Evolutionary conservation across 1,140 invertebrate species (phyloP).

Genomic region (Tetranychus cinnabarinus): DNA sequence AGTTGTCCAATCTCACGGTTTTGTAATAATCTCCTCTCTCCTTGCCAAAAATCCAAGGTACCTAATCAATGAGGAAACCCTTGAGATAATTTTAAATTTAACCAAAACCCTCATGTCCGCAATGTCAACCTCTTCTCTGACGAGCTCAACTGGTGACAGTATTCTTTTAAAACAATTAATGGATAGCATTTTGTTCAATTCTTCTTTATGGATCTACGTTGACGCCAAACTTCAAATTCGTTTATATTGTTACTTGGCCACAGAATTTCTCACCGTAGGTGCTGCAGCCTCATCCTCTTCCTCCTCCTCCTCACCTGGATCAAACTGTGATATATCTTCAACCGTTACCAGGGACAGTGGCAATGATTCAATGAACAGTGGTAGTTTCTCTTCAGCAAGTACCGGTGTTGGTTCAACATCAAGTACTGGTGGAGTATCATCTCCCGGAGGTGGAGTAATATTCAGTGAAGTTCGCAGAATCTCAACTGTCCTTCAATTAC

Average conservation of each 20-base stretch:
- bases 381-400: neutral
- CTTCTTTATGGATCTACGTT: slow-evolving; percentile 74
- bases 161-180: slow-evolving; percentile 87
- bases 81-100: slow-evolving; percentile 72
- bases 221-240: slow-evolving; percentile 9
- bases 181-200: slow-evolving; percentile 96
- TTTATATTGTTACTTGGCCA: slow-evolving; percentile 10
- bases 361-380: neutral
- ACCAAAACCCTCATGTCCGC: slow-evolving; percentile 90
- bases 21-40: slow-evolving; percentile 92
- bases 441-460: neutral
- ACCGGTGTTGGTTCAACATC: neutral
- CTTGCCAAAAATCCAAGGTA: slow-evolving; percentile 75
- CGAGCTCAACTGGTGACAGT: slow-evolving; percentile 19
- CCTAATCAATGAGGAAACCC: slow-evolving; percentile 74
- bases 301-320: neutral
- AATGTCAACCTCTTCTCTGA: slow-evolving; percentile 29
- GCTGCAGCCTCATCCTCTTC: neutral
- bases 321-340: neutral
- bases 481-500: slow-evolving; percentile 87
- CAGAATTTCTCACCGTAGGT: slow-evolving; percentile 7
- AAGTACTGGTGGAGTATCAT: neutral
- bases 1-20: slow-evolving; percentile 91
- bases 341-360: neutral
- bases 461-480: slow-evolving; percentile 61